A percentile compares a stretch with the other conserved stretches of the same genome.
Conservation (phyloP, 2,797 vertebrate genomes). For the Parotocinclus haroldoi region DNA sequence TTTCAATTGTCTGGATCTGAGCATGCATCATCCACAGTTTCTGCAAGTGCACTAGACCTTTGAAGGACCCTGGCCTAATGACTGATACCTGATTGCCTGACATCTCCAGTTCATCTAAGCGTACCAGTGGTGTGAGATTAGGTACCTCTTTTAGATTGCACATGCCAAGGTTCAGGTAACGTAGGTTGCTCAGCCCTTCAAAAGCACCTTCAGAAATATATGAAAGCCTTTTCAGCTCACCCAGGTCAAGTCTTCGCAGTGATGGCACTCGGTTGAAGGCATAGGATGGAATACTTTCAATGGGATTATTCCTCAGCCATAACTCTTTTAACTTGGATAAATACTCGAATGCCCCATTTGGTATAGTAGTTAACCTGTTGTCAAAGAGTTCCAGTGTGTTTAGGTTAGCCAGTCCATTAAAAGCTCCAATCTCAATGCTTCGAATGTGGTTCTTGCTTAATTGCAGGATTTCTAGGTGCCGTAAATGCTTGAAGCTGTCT, state of each 20-base stretch:
- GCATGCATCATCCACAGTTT: conserved; percentile 99
- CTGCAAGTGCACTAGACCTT: conserved; percentile 96
- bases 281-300: conserved; percentile 98
- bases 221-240: conserved; percentile 94
- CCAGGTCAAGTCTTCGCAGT: conserved; percentile 90
- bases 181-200: conserved; percentile 97
- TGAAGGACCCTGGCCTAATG: conserved; percentile 94
- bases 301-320: conserved; percentile 97
- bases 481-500: conserved; percentile 98
- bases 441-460: conserved; percentile 98
- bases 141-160: conserved; percentile 99
- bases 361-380: conserved; percentile 98
- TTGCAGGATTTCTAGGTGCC: conserved; percentile 96
- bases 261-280: conserved; percentile 99
- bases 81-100: conserved; percentile 95
- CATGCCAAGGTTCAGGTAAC: conserved; percentile 99
- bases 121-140: conserved; percentile 94
- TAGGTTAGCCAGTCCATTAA: conserved; percentile 98
- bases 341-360: conserved; percentile 99
- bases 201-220: conserved; percentile 99
- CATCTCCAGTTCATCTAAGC: conserved; percentile 97
- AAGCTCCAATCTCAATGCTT: conserved; percentile 97
- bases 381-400: conserved; percentile 99
- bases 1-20: conserved; percentile 97
- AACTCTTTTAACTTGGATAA: conserved; percentile 98